phyloP scores from a whole-genome alignment of 2,888 invertebrate genomes.

The Drosophila pseudotalamancana region DNA sequence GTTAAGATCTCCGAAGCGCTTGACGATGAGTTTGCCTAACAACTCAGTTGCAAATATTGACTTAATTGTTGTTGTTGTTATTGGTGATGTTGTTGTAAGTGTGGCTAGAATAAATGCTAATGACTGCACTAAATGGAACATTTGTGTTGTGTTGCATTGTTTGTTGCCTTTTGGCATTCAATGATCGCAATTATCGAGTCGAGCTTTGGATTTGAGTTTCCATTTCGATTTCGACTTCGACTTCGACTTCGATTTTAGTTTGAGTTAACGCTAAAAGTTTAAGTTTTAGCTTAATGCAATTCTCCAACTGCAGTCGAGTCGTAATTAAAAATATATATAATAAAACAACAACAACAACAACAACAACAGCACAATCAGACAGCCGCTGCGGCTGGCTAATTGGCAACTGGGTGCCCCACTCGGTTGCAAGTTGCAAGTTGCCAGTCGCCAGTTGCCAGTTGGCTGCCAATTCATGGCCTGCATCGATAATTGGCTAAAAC shows the following conservation, averaged over 20 bases:
- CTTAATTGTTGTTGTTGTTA: slow-evolving; percentile 36
- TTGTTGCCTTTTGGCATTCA: slow-evolving; percentile 66
- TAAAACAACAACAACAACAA: background rate
- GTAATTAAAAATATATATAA: slow-evolving; percentile 73
- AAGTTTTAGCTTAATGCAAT: slow-evolving; percentile 35
- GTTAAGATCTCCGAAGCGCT: slow-evolving; percentile 6
- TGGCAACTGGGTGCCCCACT: slow-evolving; percentile 65
- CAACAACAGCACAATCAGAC: background rate
- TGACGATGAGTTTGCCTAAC: slow-evolving; percentile 42
- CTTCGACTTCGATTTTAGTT: background rate
- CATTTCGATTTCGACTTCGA: slow-evolving; percentile 10
- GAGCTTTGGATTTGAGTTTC: slow-evolving; percentile 11
- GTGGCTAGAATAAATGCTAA: slow-evolving; percentile 73
- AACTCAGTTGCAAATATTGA: slow-evolving; percentile 64
- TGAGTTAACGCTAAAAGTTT: background rate
- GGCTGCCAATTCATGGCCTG: slow-evolving; percentile 47
- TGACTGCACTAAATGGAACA: slow-evolving; percentile 72
- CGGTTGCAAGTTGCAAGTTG: slow-evolving; percentile 28
- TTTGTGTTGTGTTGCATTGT: slow-evolving; percentile 58
- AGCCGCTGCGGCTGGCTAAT: slow-evolving; percentile 52
- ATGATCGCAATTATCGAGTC: slow-evolving; percentile 63
- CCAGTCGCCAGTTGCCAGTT: slow-evolving; percentile 32
- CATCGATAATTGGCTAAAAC: slow-evolving; percentile 56
- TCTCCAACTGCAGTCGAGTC: slow-evolving; percentile 33
- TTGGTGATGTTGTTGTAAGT: slow-evolving; percentile 31